Conservation (phyloP, 92 coral and sea anemone species). For the Palythoa heliodiscus region DNA sequence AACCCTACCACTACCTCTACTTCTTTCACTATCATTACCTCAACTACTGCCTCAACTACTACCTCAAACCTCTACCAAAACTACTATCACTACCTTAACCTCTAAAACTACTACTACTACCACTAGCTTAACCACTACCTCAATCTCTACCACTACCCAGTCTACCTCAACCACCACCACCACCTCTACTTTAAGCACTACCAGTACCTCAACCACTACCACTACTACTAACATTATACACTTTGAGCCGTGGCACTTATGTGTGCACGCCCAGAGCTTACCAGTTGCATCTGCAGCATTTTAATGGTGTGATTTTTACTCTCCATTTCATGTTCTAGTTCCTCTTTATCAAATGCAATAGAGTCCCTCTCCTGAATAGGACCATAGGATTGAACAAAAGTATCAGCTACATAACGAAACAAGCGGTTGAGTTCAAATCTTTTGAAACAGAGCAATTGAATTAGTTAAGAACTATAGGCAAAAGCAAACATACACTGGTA, state of each 20-base stretch:
- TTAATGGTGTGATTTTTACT: constrained; percentile 86
- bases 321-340: constrained; percentile 88
- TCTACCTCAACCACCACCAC: too few species aligned
- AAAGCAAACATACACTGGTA: too few species aligned
- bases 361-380: constrained; percentile 75
- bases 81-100: too few species aligned
- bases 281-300: constrained; percentile 90
- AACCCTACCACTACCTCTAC: too few species aligned
- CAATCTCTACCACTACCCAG: too few species aligned
- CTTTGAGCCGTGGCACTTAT: too few species aligned
- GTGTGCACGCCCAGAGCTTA: constrained; percentile 38
- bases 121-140: not conserved
- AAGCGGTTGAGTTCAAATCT: not conserved
- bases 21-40: too few species aligned
- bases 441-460: not conserved
- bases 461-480: not conserved
- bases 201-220: not conserved
- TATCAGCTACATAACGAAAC: not conserved
- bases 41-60: too few species aligned
- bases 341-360: constrained; percentile 70
- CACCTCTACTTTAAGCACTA: too few species aligned
- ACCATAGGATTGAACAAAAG: not conserved
- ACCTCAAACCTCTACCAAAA: too few species aligned
- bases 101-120: too few species aligned
- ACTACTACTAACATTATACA: too few species aligned